Evolutionary conservation across 1,140 invertebrate genomes (phyloP), one percentile per base, ranked within the genome.

Genomic region (Drosophila parabipectinata): DNA sequence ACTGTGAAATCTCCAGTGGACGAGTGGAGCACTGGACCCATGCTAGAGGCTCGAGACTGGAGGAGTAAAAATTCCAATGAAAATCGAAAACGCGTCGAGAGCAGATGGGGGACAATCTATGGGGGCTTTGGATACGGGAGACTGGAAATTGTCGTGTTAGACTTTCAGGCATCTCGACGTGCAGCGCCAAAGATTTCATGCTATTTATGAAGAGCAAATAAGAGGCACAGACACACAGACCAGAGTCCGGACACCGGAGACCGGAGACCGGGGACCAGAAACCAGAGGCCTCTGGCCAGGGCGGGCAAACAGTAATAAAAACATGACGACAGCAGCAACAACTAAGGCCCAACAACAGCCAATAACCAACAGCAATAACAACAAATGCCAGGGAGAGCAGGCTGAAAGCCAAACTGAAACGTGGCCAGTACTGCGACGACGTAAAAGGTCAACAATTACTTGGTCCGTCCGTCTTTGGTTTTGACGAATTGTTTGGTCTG

Each of bases 401-500:
- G 68, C 48, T 30, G 79, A 64, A 72, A 72, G 52, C 68, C 64
- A 57, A 75, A 80, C 55, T 73, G 69, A 78, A 87, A 87, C 83
- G 69, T 87, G 78, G 73, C 59, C 66, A 71, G 51, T 52, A 64
- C 59, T 56, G 71, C 69, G 62, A 74, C 72, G 78, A 88, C 83
- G 84, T 88, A 88, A 88, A 88, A 88, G 83, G 83, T 88, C 83
- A 88, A 88, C 83, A 88, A 88, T 88, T 88, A 88, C 83, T 87
- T 87, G 82, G 57, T 72, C 72, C 60, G 63, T 66, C 63, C 32
- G 79, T 63, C 72, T 39, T 57, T 66, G 45, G 32, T 60, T 80
- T 66, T 87, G 83, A 87, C 79, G 83, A 82, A 87, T 87, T 87
- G 83, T 87, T 88, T 88, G 79, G 79, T 67, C 83, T 87, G 82